Conservation (phyloP, 2,888 invertebrate genomes). For the Eupithecia insigniata region DNA sequence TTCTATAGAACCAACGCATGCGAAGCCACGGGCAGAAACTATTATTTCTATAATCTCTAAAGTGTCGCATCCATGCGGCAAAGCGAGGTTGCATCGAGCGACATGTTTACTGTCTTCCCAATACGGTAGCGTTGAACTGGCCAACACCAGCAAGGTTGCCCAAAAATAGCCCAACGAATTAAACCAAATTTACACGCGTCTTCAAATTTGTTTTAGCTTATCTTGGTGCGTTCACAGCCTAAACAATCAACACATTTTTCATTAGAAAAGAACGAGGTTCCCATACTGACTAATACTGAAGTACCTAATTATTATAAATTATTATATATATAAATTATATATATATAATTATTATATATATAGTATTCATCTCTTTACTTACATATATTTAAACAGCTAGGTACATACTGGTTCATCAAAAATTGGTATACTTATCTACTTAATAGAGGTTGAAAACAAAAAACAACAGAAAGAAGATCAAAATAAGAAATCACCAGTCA, state of each 20-base stretch:
- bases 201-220: constrained; percentile 70
- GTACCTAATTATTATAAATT: too few species aligned
- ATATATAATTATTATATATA: constrained; percentile 8
- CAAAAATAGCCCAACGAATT: constrained; percentile 71
- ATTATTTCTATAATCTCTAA: neutral
- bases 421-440: neutral
- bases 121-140: constrained; percentile 67
- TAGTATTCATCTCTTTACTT: constrained; percentile 3
- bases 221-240: constrained; percentile 49
- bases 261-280: constrained; percentile 45
- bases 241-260: constrained; percentile 54
- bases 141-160: constrained; percentile 60
- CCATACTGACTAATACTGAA: constrained; percentile 5
- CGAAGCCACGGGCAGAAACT: neutral
- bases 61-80: neutral
- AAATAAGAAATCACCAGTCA: neutral
- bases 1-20: neutral
- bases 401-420: too few species aligned
- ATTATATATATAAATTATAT: too few species aligned
- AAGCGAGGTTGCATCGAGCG: neutral
- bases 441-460: neutral
- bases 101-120: constrained; percentile 44
- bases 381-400: neutral
- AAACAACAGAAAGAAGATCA: neutral
- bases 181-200: constrained; percentile 70